Conservation (phyloP, 2,888 invertebrate genomes). For the Ligdia adustata region DNA sequence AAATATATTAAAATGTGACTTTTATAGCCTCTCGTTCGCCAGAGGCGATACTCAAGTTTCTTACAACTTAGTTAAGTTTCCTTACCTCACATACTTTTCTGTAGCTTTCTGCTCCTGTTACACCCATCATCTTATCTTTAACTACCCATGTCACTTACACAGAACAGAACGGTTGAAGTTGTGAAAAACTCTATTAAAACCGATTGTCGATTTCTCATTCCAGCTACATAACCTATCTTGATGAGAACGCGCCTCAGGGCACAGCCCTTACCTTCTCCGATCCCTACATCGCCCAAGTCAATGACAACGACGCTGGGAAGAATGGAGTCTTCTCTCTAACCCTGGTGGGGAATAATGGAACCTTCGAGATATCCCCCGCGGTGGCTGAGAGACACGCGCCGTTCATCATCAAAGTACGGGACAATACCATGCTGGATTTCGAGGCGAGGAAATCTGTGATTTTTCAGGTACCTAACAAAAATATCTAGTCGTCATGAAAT, state of each 20-base stretch:
- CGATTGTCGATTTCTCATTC: slow-evolving; percentile 37
- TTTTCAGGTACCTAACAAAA: slow-evolving; percentile 91
- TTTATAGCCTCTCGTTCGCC: too few relatives aligned
- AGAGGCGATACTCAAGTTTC: too few relatives aligned
- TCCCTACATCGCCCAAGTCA: slow-evolving; percentile 88
- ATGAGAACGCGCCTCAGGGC: slow-evolving; percentile 93
- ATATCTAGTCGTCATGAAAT: too few relatives aligned
- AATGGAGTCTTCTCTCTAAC: slow-evolving; percentile 92
- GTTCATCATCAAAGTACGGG: slow-evolving; percentile 93
- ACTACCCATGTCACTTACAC: too few relatives aligned
- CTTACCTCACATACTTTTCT: too few relatives aligned
- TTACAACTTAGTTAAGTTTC: too few relatives aligned
- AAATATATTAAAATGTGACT: too few relatives aligned
- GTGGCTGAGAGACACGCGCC: slow-evolving; percentile 91
- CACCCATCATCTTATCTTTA: too few relatives aligned
- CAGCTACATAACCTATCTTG: slow-evolving; percentile 90
- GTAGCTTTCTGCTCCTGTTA: too few relatives aligned
- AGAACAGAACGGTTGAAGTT: too few relatives aligned
- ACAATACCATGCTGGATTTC: slow-evolving; percentile 92
- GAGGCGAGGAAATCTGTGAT: slow-evolving; percentile 90
- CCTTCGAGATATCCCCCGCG: slow-evolving; percentile 94
- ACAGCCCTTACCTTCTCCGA: slow-evolving; percentile 88
- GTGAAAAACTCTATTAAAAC: too few relatives aligned
- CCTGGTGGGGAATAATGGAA: slow-evolving; percentile 91
- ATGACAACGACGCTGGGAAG: slow-evolving; percentile 91